Base-by-base conservation (phyloP, 92 coral and sea anemone genomes). In the Parazoanthus swiftii region DNA sequence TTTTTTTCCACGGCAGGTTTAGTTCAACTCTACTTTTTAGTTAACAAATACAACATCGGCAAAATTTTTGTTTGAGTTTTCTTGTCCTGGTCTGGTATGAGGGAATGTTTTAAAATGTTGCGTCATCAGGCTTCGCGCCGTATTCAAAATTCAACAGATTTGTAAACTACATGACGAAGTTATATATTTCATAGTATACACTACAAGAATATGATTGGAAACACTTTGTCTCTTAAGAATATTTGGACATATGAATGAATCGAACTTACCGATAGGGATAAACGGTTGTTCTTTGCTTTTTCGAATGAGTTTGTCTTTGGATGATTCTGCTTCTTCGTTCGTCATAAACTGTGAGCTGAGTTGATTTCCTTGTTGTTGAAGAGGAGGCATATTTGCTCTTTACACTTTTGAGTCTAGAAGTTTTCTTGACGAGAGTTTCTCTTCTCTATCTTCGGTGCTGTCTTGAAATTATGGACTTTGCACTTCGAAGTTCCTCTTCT, bases 251-350 rank as follows among this genome's bases (percentile, higher is more conserved):
- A 21, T 43, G 29, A 37, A 42, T n/a, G 73, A 68, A 23, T 36
- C 25, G 6, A 54, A 78, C 96, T 92, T 89, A 95, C 99, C 99
- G 84, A 97, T 93, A 1, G 99, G 99, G 48, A 97, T 91, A 79
- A 97, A 97, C 25, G 99, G 99, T 65, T 94, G 95, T 21, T 94
- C 94, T 82, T 89, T 94, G 92, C 99, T 97, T 86, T 97, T 97
- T 81, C 99, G 89, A n/a, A 95, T 51, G 23, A 97, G 81, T 89
- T 91, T 95, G 38, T 97, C 97, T 16, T 92, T 71, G 46, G 90
- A 90, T 37, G 98, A 85, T 80, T 97, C 99, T 7, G 82, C 82
- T 76, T 94, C 94, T 66, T 89, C 88, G 0, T 72, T 80, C 20
- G 90, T 92, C 86, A 86, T 86, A 92, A 89, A 92, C 74, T 94